Base-by-base conservation (phyloP, 2,797 vertebrate species). In the Lemur catta region DNA sequence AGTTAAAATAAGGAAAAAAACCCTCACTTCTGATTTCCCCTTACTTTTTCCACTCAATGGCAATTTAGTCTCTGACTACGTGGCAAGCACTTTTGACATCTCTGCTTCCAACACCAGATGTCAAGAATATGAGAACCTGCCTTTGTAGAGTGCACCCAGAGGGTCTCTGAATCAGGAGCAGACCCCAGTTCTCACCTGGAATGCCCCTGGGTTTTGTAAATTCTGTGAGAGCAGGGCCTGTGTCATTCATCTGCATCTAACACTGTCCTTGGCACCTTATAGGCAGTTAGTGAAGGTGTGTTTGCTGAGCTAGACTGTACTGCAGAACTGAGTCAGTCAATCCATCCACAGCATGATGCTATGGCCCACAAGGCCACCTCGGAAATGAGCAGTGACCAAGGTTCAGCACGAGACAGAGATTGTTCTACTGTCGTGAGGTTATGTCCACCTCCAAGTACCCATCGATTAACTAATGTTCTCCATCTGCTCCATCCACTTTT, bases 1-100 rank as follows among this genome's bases (percentile, higher is more conserved):
- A 93, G 22, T 94, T 35, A 63, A 94, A 88, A 79, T 82, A 90
- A 78, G 41, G 65, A 50, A 78, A 82, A 46, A 67, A 26, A 33
- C 28, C 14, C n/a, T 86, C 15, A 69, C 18, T 91, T 93, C 46
- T n/a, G 26, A 72, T 85, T 65, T 96, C 6, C 38, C 52, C 24
- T 57, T 41, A 48, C 22, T 52, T 86, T 91, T 87, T 48, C n/a
- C 84, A 9, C 52, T 65, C 52, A 41, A 20, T 11, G 28, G 7
- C 46, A 72, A 63, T 74, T 84, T 52, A 65, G 20, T 74, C 26
- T 43, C 22, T 43, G 18, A 82, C 38, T 81, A 2, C 7, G 50
- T 61, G 61, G 81, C 24, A 46, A 35, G 74, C 48, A 10, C 11
- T n/a, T 46, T 41, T 46, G 50, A 13, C 7, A 30, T 28, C 4